A percentile compares a stretch with the other conserved stretches of the same genome.
phyloP scores from a whole-genome alignment of 2,797 vertebrate species.

The Craterocephalus amniculus region DNA sequence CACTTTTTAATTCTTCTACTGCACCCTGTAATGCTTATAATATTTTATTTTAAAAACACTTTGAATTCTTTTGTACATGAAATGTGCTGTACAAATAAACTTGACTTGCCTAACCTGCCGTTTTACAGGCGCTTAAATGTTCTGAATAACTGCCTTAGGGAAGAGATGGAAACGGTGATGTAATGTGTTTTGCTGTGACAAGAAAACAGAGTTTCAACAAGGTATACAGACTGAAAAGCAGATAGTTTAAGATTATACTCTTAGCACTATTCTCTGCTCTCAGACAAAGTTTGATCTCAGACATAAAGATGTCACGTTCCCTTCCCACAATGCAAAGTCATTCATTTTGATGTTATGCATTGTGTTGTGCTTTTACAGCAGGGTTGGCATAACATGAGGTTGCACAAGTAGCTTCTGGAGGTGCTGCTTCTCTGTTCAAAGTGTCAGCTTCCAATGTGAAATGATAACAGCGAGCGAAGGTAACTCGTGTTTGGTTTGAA shows the following conservation, averaged over 20 bases:
- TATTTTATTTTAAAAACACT: too few relatives aligned
- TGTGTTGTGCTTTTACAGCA: slow-evolving; percentile 43
- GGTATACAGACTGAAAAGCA: background rate
- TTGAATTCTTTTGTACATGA: too few relatives aligned
- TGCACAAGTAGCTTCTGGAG: slow-evolving; percentile 37
- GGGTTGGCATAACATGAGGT: slow-evolving; percentile 10
- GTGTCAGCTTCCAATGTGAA: background rate
- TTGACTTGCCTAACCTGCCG: background rate
- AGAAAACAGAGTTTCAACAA: background rate
- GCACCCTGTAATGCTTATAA: too few relatives aligned
- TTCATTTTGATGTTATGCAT: slow-evolving; percentile 45
- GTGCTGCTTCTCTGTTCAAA: background rate
- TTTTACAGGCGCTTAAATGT: slow-evolving; percentile 7
- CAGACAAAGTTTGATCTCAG: too few relatives aligned
- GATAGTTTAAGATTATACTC: too few relatives aligned
- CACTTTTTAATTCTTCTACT: too few relatives aligned
- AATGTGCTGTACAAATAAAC: too few relatives aligned
- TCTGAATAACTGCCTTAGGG: slow-evolving; percentile 5
- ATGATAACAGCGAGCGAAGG: slow-evolving; percentile 4
- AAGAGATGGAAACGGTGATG: background rate
- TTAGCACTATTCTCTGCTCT: too few relatives aligned
- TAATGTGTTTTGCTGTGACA: background rate
- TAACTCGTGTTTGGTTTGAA: slow-evolving; percentile 1
- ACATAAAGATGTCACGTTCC: slow-evolving; percentile 16
- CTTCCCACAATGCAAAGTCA: slow-evolving; percentile 11